Conservation (phyloP, 2,113 vertebrate genomes). For the Antechinus stuartii region DNA sequence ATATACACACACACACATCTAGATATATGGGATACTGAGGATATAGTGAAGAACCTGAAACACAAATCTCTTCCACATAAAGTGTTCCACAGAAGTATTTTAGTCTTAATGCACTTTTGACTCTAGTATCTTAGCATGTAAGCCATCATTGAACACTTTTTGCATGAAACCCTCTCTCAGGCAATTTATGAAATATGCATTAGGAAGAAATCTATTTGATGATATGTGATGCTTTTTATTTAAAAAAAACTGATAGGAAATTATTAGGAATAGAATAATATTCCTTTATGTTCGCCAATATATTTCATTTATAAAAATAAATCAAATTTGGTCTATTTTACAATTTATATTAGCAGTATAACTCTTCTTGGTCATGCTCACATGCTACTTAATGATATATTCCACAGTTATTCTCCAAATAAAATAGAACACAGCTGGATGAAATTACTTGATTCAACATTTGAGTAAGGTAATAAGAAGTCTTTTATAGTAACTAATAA, state of each 20-base stretch:
- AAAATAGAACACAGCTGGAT: too few species aligned
- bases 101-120: neutral
- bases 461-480: neutral
- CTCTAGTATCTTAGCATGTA: neutral
- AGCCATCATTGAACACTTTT: neutral
- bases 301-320: conserved; percentile 9
- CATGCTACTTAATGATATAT: neutral
- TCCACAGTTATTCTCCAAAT: neutral
- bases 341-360: neutral
- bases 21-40: neutral
- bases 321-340: conserved; percentile 10
- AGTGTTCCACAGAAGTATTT: neutral
- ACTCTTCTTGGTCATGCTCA: conserved; percentile 23
- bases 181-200: neutral
- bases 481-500: neutral
- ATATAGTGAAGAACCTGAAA: neutral
- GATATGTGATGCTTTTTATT: conserved; percentile 25
- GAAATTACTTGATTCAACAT: neutral
- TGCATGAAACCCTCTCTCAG: neutral
- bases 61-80: too few species aligned
- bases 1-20: neutral
- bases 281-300: conserved; percentile 29
- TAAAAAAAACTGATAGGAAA: conserved; percentile 10
- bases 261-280: neutral
- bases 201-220: conserved; percentile 41